Base-by-base conservation (phyloP, 2,888 invertebrate species). In the Lasioglossum vierecki region DNA sequence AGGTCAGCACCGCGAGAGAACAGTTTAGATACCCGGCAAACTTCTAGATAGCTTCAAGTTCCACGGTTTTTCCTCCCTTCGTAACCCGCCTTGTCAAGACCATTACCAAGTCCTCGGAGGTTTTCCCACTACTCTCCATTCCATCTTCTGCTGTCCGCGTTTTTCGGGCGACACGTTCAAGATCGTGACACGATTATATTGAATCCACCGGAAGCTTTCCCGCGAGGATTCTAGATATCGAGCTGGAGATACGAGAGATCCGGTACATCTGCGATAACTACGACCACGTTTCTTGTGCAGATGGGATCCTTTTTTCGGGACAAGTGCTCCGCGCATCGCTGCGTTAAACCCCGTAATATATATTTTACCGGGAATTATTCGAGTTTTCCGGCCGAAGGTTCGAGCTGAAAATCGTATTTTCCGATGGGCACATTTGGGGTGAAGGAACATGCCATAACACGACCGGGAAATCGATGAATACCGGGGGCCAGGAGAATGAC, bases 151-250 rank as follows among this genome's bases (percentile, higher is more conserved):
- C 26, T 26, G 22, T 9, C n/a, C 39, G 41, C 18, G 18, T 22
- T 35, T 57, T 60, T 18, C 22, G 66, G 22, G 41, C 44, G 22
- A 30, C 18, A 18, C 41, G 35, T 3, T 44, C 41, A 41, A 44
- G 77, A 80, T 83, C 74, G 35, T 22, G 75, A 66, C 78, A 44
- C 53, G 80, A 63, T 80, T 74, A 77, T 78, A 83, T 83, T 80
- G 83, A 83, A 83, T 79, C 80, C 70, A 35, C 75, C 26, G 60
- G 77, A 74, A 78, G 71, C n/a, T 66, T 3, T n/a, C 83, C 41
- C 46, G 0, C 0, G 74, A 18, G 83, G 44, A 63, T 83, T 53
- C 26, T 22, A 13, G 4, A 63, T 66, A 46, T 15, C 72, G 26
- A 6, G 70, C 26, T 49, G 53, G 2, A 49, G 82, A 71, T 22